Base-by-base conservation (phyloP, 2,797 vertebrate species). In the Melanotaenia parkinsoni region DNA sequence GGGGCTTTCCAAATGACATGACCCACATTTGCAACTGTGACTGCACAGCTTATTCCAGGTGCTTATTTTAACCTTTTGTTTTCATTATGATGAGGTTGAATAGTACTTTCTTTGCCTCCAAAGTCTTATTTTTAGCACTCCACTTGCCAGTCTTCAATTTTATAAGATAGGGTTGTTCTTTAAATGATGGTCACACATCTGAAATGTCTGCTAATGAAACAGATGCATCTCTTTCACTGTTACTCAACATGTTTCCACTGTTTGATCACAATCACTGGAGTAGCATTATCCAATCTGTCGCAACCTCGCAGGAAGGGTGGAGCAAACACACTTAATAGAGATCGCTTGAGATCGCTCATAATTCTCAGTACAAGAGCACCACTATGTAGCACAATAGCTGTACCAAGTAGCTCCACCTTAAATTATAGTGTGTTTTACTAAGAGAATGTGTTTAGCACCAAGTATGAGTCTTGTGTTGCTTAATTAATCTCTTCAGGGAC, bases 401-500 rank as follows among this genome's bases (percentile, higher is more conserved):
- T 58, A 68, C 67, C 83, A 74, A 75, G 70, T 43, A 26, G 22
- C 53, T 45, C 58, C 81, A 86, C 81, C 84, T 87, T 73, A 74
- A 71, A 74, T 14, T 74, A 70, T 63, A 66, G 61, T 82, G 75
- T 87, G 90, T 89, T 93, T 91, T 89, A 86, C 72, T 88, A 89
- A 91, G 73, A 62, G 81, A 40, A 14, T 51, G 77, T 56, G 30
- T 89, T 91, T 88, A 87, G 72, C 74, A 63, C 18, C 43, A 33
- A 78, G 70, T 81, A 64, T 73, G 72, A 79, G 76, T 87, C 76
- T 83, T 75, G 50, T 79, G 37, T 71, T 50, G 63, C 69, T 79
- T 89, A 89, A 91, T 91, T 84, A 91, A 87, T 89, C 80, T 87
- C 90, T 85, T 74, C 77, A 88, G 90, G 90, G 77, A 85, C 3